These are phyloP conservation scores for Andrena flavipes DNA, from an alignment of 2,888 invertebrate genomes.

Conservation along the genomic window DNA sequence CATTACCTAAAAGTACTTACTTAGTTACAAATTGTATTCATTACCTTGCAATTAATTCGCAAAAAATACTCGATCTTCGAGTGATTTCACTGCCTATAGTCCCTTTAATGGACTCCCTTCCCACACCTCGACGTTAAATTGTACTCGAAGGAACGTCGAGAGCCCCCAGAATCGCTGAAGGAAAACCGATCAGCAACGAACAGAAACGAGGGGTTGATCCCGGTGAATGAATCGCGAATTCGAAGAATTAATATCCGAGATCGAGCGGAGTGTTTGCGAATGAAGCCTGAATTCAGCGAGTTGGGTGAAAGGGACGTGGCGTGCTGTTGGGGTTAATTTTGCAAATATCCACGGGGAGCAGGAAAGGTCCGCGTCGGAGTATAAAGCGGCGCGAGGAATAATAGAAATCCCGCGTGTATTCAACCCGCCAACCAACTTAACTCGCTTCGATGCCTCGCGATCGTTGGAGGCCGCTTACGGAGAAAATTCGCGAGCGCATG, in stretches of 20 bases:
- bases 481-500: conserved; percentile 2
- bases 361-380: conserved; percentile 13
- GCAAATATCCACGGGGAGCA: conserved; percentile 51
- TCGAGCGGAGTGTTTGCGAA: not conserved
- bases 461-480: conserved; percentile 27
- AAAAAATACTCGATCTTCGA: no score
- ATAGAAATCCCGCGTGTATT: conserved; percentile 61
- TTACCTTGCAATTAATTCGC: no score
- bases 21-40: no score
- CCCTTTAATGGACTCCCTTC: no score
- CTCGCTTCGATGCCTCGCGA: conserved; percentile 18
- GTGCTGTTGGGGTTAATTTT: conserved; percentile 67
- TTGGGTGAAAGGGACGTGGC: conserved; percentile 48
- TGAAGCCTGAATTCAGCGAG: conserved; percentile 42
- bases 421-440: conserved; percentile 12
- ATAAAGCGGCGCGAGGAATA: conserved; percentile 57
- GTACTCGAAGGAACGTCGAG: not conserved
- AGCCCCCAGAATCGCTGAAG: not conserved
- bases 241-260: conserved; percentile 20
- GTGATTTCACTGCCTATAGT: no score
- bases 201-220: no score
- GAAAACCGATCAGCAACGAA: not conserved
- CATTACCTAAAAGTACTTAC: no score
- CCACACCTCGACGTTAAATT: not conserved
- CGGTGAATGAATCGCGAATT: not conserved